Percentiles rank a stretch among this genome's conserved stretches.
These are phyloP conservation scores for Malurus leucopterus DNA, from an alignment of 2,797 vertebrate species.

Conservation along the genomic window DNA sequence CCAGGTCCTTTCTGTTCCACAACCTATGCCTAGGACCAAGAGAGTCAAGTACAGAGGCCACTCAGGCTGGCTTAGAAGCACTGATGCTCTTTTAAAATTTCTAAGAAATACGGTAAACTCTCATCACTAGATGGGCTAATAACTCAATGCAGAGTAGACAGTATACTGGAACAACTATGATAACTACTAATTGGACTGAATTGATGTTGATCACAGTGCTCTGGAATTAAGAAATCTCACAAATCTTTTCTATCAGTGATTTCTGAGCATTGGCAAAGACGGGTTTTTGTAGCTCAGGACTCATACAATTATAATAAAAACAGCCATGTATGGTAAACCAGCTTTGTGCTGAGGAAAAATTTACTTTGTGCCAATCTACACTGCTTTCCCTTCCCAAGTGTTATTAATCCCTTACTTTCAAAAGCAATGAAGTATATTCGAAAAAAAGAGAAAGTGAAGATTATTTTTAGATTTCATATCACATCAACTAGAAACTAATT, in stretches of 20 bases:
- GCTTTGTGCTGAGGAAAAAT: not conserved
- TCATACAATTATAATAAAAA: not conserved
- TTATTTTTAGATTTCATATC: slow-evolving; percentile 53
- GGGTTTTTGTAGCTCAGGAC: not conserved
- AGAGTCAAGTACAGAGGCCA: not conserved
- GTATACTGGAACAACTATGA: not conserved
- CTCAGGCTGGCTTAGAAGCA: not conserved
- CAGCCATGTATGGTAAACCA: not conserved
- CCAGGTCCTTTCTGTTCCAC: not conserved
- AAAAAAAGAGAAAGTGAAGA: not conserved
- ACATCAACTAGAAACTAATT: slow-evolving; percentile 49
- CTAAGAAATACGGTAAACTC: not conserved
- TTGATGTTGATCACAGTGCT: not conserved
- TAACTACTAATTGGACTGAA: not conserved
- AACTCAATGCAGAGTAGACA: not conserved
- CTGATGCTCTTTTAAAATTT: not conserved
- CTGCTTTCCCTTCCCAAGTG: not conserved
- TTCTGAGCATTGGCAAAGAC: not conserved
- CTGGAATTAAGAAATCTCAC: slow-evolving; percentile 5
- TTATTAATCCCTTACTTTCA: slow-evolving; percentile 20
- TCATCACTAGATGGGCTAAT: not conserved
- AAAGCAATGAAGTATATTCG: not conserved
- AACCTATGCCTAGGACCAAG: not conserved
- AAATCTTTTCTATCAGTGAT: not conserved
- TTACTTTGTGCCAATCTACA: not conserved